Conservation (phyloP, 2,113 vertebrate species). For the Megatriorchis doriae region DNA sequence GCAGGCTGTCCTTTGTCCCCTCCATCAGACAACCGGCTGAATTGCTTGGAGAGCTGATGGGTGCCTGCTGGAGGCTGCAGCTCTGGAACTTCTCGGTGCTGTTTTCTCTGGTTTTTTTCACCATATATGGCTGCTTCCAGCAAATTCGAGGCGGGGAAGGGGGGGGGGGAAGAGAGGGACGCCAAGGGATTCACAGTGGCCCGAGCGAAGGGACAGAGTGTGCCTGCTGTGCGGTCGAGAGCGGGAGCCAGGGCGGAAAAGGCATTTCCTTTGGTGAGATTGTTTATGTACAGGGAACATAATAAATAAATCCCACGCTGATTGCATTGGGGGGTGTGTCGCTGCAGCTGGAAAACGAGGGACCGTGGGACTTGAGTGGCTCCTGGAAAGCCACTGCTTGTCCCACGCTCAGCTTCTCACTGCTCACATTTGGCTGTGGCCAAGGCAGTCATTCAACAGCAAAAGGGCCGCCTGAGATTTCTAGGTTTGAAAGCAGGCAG, state of each 20-base stretch:
- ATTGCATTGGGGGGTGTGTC: accelerated
- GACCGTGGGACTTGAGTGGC: background rate
- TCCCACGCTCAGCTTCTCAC: background rate
- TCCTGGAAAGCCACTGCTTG: background rate
- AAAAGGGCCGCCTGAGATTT: background rate
- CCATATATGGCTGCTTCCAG: conserved; percentile 17
- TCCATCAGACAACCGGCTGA: background rate
- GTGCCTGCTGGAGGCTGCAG: background rate
- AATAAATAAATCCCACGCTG: background rate
- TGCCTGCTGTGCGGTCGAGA: background rate
- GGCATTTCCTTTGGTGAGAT: background rate
- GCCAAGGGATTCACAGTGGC: background rate
- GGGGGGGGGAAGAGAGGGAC: background rate
- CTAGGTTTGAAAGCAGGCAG: background rate
- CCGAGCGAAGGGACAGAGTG: background rate
- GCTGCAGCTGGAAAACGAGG: background rate
- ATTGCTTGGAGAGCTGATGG: background rate
- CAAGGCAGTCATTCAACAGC: accelerated
- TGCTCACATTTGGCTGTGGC: background rate
- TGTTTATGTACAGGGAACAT: background rate
- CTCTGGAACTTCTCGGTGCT: background rate
- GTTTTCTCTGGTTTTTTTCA: background rate
- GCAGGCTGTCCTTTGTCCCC: background rate
- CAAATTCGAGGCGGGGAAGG: background rate
- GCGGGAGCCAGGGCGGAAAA: background rate